Evolutionary conservation across 1,140 invertebrate species (phyloP).

Genomic region (Pantala flavescens): DNA sequence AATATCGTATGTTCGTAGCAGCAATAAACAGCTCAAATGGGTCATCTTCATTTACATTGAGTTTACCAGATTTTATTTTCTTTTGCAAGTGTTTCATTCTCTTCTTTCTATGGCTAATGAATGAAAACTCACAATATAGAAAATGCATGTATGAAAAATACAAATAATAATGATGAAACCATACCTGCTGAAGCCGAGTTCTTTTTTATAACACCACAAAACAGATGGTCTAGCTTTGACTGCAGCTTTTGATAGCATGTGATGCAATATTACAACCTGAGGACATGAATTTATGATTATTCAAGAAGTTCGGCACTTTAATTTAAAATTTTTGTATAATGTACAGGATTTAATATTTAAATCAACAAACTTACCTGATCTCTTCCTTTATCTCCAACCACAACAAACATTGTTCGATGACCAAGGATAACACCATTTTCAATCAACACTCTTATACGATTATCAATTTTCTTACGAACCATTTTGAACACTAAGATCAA

Average conservation of each 20-base stretch:
- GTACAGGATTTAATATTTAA: neutral
- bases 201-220: slow-evolving; percentile 98
- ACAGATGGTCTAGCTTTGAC: slow-evolving; percentile 86
- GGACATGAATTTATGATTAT: slow-evolving; percentile 17
- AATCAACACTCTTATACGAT: slow-evolving; percentile 86
- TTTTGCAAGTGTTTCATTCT: slow-evolving; percentile 76
- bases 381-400: slow-evolving; percentile 91
- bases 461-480: slow-evolving; percentile 93
- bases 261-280: slow-evolving; percentile 89
- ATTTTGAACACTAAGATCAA: slow-evolving; percentile 38
- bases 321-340: neutral
- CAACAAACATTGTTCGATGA: slow-evolving; percentile 86
- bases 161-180: slow-evolving; percentile 2
- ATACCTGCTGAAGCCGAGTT: slow-evolving; percentile 79
- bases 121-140: slow-evolving; percentile 17
- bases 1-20: slow-evolving; percentile 92
- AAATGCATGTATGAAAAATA: neutral
- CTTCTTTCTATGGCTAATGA: slow-evolving; percentile 80
- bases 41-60: slow-evolving; percentile 90
- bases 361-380: slow-evolving; percentile 65
- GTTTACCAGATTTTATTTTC: slow-evolving; percentile 79
- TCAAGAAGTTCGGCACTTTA: neutral
- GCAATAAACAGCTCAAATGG: slow-evolving; percentile 94
- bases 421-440: slow-evolving; percentile 88
- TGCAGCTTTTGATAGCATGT: slow-evolving; percentile 90